Evolutionary conservation across 2,888 invertebrate genomes (phyloP).

Genomic region (Steinernema hermaphroditum): DNA sequence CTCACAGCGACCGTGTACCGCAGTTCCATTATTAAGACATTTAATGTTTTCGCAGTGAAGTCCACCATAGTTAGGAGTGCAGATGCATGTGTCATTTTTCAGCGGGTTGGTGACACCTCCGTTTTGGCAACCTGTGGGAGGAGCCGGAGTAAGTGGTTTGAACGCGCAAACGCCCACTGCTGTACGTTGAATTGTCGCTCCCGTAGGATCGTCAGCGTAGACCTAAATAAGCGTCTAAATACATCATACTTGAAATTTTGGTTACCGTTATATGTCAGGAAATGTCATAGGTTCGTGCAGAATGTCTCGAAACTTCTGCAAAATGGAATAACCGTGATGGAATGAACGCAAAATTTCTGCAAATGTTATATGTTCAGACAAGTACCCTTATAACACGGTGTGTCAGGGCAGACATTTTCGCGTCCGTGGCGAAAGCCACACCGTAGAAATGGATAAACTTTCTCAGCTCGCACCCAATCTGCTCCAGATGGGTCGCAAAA

Average conservation of each 20-base stretch:
- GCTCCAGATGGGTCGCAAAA: no score
- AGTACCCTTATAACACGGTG: no score
- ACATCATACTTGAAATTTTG: neutral
- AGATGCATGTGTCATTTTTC: slow-evolving; percentile 52
- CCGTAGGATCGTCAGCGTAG: slow-evolving; percentile 55
- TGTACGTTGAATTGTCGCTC: slow-evolving; percentile 55
- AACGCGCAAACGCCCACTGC: slow-evolving; percentile 51
- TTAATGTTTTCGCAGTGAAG: slow-evolving; percentile 46
- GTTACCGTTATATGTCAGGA: slow-evolving; percentile 49
- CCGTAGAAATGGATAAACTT: no score
- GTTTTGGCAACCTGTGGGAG: slow-evolving; percentile 49
- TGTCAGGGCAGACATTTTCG: no score
- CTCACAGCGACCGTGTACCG: slow-evolving; percentile 45
- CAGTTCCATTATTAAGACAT: slow-evolving; percentile 54
- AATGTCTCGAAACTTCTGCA: no score
- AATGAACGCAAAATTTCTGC: no score
- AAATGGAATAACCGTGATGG: no score
- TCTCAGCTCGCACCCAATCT: no score
- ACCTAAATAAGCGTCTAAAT: slow-evolving; percentile 34
- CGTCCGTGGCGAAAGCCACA: no score
- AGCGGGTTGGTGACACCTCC: slow-evolving; percentile 54
- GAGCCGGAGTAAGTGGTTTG: slow-evolving; percentile 38
- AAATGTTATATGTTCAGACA: no score
- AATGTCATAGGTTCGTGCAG: no score
- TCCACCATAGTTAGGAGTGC: slow-evolving; percentile 50